Percentiles rank a stretch among this genome's conserved stretches.
phyloP scores from a whole-genome alignment of 2,113 vertebrate species.

The Zosterops lateralis region DNA sequence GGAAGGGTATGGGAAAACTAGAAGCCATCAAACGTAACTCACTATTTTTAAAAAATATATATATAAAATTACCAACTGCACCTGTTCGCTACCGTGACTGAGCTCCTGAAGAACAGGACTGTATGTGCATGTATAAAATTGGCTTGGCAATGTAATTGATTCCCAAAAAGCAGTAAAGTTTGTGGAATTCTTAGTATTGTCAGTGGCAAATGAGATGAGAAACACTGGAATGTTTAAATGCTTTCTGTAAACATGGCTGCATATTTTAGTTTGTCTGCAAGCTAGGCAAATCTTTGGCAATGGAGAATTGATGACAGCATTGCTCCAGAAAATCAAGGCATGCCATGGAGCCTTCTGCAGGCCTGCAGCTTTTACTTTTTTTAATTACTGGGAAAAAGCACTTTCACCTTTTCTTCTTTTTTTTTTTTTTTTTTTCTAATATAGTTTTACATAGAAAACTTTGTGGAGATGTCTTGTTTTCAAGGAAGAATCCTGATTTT shows the following conservation, averaged over 20 bases:
- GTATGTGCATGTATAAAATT: not conserved
- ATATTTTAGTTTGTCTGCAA: not conserved
- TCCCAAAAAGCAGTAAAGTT: not conserved
- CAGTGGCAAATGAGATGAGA: not conserved
- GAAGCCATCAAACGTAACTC: not conserved
- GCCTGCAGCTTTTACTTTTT: not conserved
- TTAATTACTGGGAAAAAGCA: not conserved
- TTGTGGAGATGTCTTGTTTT: not conserved
- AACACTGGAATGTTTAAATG: not conserved
- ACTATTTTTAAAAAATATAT: accelerated
- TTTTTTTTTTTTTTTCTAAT: not conserved
- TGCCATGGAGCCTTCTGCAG: not conserved
- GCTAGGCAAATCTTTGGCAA: not conserved
- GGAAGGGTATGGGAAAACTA: not conserved
- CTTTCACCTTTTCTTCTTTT: not conserved
- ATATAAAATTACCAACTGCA: not conserved
- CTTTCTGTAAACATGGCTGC: not conserved
- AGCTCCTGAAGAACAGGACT: constrained; percentile 13
- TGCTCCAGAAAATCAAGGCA: not conserved
- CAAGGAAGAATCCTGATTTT: not conserved
- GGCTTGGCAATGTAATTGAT: not conserved
- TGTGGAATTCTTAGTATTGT: not conserved
- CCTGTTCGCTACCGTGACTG: constrained; percentile 27
- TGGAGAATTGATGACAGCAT: not conserved
- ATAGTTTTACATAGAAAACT: not conserved